A percentile compares a stretch with the other conserved stretches of the same genome.
phyloP scores from a whole-genome alignment of 1,140 invertebrate species.

The Trichonephila clavipes region DNA sequence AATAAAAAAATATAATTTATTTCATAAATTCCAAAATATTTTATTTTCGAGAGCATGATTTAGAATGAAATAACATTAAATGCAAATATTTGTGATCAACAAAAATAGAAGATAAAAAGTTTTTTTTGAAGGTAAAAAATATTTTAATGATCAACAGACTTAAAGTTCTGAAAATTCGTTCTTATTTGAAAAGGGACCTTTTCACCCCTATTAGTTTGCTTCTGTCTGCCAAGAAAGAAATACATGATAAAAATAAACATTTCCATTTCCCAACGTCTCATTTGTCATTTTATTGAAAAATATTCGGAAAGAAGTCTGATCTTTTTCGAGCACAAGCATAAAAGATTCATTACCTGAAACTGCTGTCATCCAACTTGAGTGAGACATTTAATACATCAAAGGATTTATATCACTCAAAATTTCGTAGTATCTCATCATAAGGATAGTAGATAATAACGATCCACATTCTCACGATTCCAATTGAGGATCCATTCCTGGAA shows the following conservation, averaged over 20 bases:
- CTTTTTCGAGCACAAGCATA: background rate
- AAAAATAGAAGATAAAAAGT: no score
- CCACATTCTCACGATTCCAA: constrained; percentile 44
- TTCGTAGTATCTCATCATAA: constrained; percentile 48
- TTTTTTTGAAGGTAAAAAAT: no score
- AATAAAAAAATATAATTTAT: no score
- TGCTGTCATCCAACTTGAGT: constrained; percentile 33
- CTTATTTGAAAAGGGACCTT: no score
- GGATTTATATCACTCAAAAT: constrained; percentile 50
- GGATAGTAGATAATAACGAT: constrained; percentile 41
- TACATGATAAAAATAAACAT: background rate
- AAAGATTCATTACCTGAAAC: constrained; percentile 15
- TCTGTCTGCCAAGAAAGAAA: no score
- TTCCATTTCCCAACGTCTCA: background rate
- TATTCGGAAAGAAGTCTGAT: background rate
- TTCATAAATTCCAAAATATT: no score
- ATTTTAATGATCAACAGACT: no score
- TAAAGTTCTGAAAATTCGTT: no score
- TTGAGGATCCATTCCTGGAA: constrained; percentile 48
- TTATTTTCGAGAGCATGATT: no score
- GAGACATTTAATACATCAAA: constrained; percentile 56
- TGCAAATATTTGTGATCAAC: no score
- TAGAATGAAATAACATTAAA: no score
- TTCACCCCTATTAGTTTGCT: no score
- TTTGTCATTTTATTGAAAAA: background rate